Base-by-base conservation (phyloP, 2,113 vertebrate species). In the Dascyllus trimaculatus region DNA sequence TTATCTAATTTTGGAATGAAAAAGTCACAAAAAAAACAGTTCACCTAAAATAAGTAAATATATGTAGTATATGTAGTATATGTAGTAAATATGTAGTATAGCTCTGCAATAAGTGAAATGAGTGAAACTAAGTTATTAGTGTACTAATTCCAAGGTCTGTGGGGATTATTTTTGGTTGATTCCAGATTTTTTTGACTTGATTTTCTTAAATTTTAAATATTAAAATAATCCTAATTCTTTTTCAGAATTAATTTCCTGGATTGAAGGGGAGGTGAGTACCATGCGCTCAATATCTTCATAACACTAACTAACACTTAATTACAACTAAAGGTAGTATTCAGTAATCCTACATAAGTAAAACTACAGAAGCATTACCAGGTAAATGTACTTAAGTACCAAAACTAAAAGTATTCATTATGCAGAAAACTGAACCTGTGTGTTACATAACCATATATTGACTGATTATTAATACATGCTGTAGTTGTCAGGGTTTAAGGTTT, bases 1-100 rank as follows among this genome's bases (percentile, higher is more conserved):
- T 69, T 64, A 21, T 63, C 57, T 78, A 52, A 64, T 58, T 78
- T 74, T 58, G 56, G 58, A 80, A 26, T 9, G 13, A 40, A 52
- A 61, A 73, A 19, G 46, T 43, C 53, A 51, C 40, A 57, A 4
- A 7, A n/a, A 11, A 51, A 24, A 25, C 17, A 51, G 46, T 21
- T 66, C 67, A 68, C 52, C 4, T 45, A 32, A 60, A 59, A 67
- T 4, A 19, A 19, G 17, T 56, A 19, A 40, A 61, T n/a, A 19
- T 24, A 22, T 54, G 51, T 43, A 21, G 48, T 7, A 24, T 1
- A 54, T 67, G 49, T 67, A 4, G 52, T 69, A 26, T 43, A 56
- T 26, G 52, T 51, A 7, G 8, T 56, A 56, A 45, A 19, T 24
- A 22, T 54, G 51, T 43, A 21, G 48, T 7, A 24, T 1, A 54